Evolutionary conservation across 2,113 vertebrate genomes (phyloP).

Genomic region (Vombatus ursinus): DNA sequence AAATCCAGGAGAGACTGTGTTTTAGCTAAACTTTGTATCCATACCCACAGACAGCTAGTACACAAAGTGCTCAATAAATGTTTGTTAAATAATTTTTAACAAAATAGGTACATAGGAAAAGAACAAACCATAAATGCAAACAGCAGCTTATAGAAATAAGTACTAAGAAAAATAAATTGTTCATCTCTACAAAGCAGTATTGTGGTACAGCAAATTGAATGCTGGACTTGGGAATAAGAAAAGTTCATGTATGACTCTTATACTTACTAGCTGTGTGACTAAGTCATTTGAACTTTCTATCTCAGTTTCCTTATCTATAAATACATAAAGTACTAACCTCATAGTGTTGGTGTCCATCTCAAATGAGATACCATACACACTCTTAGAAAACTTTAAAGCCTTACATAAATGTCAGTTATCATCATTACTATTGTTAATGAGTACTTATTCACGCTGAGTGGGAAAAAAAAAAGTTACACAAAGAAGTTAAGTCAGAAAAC

Average conservation of each 20-base stretch:
- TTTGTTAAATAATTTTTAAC: background rate
- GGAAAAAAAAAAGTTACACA: background rate
- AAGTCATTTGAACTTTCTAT: background rate
- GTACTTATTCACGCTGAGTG: background rate
- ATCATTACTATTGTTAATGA: background rate
- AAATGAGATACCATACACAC: background rate
- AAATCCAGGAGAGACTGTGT: background rate
- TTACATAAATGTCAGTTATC: background rate
- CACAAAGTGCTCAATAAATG: background rate
- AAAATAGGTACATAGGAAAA: background rate
- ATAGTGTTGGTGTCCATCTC: background rate
- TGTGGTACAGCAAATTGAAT: background rate
- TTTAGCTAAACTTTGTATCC: background rate
- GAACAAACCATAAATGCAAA: background rate
- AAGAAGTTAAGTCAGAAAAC: background rate
- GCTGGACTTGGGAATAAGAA: background rate
- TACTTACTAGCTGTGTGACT: background rate
- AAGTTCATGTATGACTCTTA: background rate
- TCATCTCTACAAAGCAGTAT: background rate
- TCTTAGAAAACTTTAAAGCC: background rate
- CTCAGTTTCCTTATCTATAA: background rate
- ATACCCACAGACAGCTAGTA: background rate
- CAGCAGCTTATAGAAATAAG: background rate
- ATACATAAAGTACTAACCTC: background rate
- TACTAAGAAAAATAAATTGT: background rate